Base-by-base conservation (phyloP, 2,113 vertebrate genomes). In the Scortum barcoo region DNA sequence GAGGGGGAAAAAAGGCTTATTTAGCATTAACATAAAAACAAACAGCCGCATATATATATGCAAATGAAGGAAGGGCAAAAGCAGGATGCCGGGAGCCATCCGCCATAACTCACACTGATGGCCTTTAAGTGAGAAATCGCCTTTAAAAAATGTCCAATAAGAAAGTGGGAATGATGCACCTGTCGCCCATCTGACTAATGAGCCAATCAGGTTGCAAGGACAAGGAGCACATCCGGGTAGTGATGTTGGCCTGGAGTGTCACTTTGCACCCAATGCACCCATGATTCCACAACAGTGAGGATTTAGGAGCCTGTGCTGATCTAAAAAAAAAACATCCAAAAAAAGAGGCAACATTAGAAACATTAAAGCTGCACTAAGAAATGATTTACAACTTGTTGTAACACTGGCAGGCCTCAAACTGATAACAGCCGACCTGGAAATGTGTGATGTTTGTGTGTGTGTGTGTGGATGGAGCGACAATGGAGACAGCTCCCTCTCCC, bases 21-120 rank as follows among this genome's bases (percentile, higher is more conserved):
- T 93, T 88, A 87, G 81, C 82, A 90, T 89, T 90, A 86, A 86
- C 91, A 92, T 93, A 89, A 91, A 92, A 88, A 91, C 88, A 89
- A 90, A 91, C 86, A 91, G 73, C 76, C 84, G 28, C 83, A 85
- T 85, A 89, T 92, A 89, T 89, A 86, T 89, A 92, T 93, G 89
- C 85, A 91, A 91, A 93, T 93, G 76, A 93, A 77, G 67, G 54
- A 66, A 77, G 75, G 87, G 84, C 75, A 85, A 81, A 90, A 83
- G 76, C 86, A 86, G 89, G 86, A 91, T 78, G 82, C 80, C 76
- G 71, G 72, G 71, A 72, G 75, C 86, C 62, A 75, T 78, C 51
- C 48, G 20, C 86, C 81, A 91, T 93, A 92, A 92, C 88, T 91
- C 89, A 89, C 81, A 33, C 77, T 90, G 88, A 94, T 91, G 72